Percentiles rank a stretch among this genome's conserved stretches.
Conservation (phyloP, 2,888 invertebrate species). For the Leucania comma region DNA sequence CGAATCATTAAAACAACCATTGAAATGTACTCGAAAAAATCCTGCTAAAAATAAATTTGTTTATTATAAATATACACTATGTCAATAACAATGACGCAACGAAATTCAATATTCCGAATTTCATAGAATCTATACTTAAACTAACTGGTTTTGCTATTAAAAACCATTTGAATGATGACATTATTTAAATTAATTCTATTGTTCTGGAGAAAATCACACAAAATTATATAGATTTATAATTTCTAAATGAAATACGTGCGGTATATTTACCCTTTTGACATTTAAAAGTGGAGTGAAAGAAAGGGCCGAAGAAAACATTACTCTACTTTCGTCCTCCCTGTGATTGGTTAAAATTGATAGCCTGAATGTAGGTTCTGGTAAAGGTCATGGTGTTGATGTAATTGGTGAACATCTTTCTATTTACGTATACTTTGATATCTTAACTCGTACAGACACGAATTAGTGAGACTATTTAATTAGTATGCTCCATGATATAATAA, state of each 20-base stretch:
- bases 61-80: not conserved
- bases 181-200: conserved; percentile 36
- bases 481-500: too few relatives aligned
- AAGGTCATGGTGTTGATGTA: conserved; percentile 13
- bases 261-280: conserved; percentile 14
- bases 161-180: not conserved
- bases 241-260: conserved; percentile 7
- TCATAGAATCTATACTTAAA: not conserved
- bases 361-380: conserved; percentile 11
- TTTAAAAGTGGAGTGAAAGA: conserved; percentile 19
- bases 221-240: conserved; percentile 1
- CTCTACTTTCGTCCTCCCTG: conserved; percentile 18
- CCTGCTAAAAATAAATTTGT: not conserved
- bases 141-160: conserved; percentile 10
- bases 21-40: too few relatives aligned
- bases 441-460: not conserved
- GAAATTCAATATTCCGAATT: not conserved
- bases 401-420: not conserved
- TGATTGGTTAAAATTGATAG: conserved; percentile 32
- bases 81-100: not conserved
- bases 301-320: not conserved
- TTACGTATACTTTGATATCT: not conserved
- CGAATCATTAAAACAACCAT: too few relatives aligned
- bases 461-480: too few relatives aligned
- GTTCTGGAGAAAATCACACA: conserved; percentile 23